Base-by-base conservation (phyloP, 2,113 vertebrate genomes). In the Speoplatyrhinus poulsoni region DNA sequence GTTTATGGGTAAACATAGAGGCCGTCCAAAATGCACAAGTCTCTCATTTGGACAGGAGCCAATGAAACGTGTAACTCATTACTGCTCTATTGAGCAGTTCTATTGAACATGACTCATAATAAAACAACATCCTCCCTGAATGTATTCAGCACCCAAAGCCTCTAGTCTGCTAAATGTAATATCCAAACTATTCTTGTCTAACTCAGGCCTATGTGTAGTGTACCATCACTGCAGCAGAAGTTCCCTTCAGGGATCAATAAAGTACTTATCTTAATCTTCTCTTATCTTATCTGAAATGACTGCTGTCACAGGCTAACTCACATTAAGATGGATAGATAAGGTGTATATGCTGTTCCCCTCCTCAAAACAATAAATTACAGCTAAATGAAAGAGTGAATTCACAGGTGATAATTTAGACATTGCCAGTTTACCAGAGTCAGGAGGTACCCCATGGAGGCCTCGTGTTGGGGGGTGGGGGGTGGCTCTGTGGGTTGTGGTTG, bases 361-460 rank as follows among this genome's bases (percentile, higher is more conserved):
- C 46, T 33, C 16, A 48, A 73, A 69, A 55, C 60, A 15, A 70
- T 73, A 46, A 73, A 67, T 72, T 10, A 57, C 53, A 64, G 67
- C 41, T 69, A 50, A 47, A 49, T 58, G 46, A 72, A 73, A 67
- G 26, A 63, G 17, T 19, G n/a, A 73, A 63, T 53, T 66, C 67
- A 64, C 57, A 76, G 69, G 70, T 78, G 69, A 81, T 79, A 50
- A 77, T 79, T 80, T 72, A 63, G 67, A 76, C 73, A 75, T 79
- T 82, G 63, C 32, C 61, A 61, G 62, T 82, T 62, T 59, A 48
- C 41, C 17, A 3, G 60, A 49, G 55, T 50, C 61, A 72, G 79
- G 56, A 75, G 52, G 53, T 60, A 63, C 69, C 72, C 12, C 12
- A 13, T 3, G n/a, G 12, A 53, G 50, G 10, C 52, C 68, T 52